Evolutionary conservation across 2,888 invertebrate species (phyloP), one percentile per base, ranked within the genome.

Genomic region (Synanthedon andrenaeformis): DNA sequence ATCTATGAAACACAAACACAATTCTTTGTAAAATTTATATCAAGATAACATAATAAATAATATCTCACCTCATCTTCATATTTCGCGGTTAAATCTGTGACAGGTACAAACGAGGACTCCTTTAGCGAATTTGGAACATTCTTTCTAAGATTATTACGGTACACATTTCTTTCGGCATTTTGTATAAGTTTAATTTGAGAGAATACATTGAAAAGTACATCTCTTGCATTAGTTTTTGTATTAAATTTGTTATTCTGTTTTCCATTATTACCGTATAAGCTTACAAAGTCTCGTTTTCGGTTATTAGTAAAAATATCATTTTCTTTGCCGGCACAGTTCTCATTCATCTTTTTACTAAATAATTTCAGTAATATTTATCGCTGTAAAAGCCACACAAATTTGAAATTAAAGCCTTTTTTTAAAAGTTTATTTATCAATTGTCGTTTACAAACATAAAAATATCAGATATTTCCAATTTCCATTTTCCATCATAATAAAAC

Each of bases 101-200:
- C 60, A 55, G 69, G 61, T 50, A 76, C 8, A 56, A 81, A 74
- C 3, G 54, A 53, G 0, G 64, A 65, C 41, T 63, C 69, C 17
- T 68, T 73, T 17, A 53, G 64, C 28, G 56, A 63, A 23, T 53
- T 51, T 6, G 66, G 23, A 8, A 57, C 54, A 55, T 61, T 65
- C 41, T 35, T 8, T 23, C 12, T 3, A 19, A 35, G 53, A 56
- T 61, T 67, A 6, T 51, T n/a, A n/a, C n/a, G 52, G 48, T 49
- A 62, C 53, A 53, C 67, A 2, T 55, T 17, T 42, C 54, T 58
- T 57, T 86, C 84, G 1, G 84, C 80, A 3, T 58, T 63, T 49
- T 80, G 75, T 4, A 83, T 69, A 0, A 73, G 76, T 61, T 69
- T 75, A n/a, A 86, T 60, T 63, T 85, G 80, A 11, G 61, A 61